phyloP scores from a whole-genome alignment of 2,888 invertebrate species.

The Tortricodes alternella region DNA sequence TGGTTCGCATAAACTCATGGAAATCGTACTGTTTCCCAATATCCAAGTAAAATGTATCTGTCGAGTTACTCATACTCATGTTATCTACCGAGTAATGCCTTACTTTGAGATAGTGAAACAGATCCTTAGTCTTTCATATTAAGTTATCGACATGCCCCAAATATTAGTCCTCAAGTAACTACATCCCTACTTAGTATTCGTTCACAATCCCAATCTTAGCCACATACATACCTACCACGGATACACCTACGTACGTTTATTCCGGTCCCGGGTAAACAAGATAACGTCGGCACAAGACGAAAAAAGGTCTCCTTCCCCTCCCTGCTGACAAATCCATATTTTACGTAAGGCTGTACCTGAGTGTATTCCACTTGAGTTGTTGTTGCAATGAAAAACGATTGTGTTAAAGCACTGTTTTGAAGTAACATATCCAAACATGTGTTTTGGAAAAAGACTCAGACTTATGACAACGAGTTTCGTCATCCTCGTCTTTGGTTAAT shows the following conservation, averaged over 20 bases:
- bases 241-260: constrained; percentile 30
- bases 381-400: not conserved
- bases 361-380: not conserved
- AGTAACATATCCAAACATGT: not conserved
- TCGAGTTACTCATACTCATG: no score
- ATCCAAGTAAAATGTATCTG: no score
- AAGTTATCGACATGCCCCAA: not conserved
- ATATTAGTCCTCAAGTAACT: not conserved
- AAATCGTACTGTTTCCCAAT: no score
- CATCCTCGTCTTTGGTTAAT: no score
- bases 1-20: no score
- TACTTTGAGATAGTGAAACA: no score
- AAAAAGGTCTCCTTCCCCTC: constrained; percentile 40
- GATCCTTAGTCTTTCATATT: no score
- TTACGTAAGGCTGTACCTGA: constrained; percentile 31
- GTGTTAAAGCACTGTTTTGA: not conserved
- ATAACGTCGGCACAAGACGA: constrained; percentile 42
- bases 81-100: no score
- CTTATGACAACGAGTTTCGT: no score
- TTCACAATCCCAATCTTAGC: constrained; percentile 1
- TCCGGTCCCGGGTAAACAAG: constrained; percentile 40
- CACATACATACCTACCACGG: not conserved
- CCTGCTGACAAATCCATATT: constrained; percentile 29
- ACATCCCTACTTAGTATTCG: constrained; percentile 2
- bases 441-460: no score